phyloP scores from a whole-genome alignment of 2,888 invertebrate species.

The Drosophila paranaensis region DNA sequence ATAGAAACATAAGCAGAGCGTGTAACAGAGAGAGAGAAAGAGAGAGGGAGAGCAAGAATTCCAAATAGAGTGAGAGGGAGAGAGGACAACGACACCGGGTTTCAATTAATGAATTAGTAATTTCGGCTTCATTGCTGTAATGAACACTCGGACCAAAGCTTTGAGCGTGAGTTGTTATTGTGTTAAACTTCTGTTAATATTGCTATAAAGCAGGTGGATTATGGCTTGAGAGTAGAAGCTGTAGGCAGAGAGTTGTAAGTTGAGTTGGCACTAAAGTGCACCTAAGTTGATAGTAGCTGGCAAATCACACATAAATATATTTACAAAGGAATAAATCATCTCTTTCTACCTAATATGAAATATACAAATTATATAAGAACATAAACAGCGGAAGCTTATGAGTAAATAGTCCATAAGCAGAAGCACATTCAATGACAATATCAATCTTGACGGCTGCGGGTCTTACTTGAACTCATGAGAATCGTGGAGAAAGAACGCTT shows the following conservation, averaged over 20 bases:
- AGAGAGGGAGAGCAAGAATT: no score
- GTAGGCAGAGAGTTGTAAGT: not conserved
- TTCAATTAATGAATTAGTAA: slow-evolving; percentile 81
- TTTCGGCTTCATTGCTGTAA: slow-evolving; percentile 69
- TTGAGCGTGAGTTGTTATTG: slow-evolving; percentile 5
- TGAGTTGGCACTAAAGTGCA: not conserved
- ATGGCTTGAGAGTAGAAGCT: not conserved
- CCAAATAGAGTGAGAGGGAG: no score
- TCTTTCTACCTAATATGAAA: no score
- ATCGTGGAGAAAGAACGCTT: not conserved
- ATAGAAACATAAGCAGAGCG: not conserved
- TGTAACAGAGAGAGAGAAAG: not conserved
- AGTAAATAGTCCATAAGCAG: not conserved
- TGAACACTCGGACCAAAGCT: slow-evolving; percentile 55
- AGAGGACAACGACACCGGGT: no score
- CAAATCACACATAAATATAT: not conserved
- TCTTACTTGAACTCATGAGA: not conserved
- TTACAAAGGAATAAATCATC: not conserved
- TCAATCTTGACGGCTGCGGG: no score
- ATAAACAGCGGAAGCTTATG: no score
- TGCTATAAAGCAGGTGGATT: slow-evolving; percentile 31
- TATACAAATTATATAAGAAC: no score
- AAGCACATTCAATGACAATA: not conserved
- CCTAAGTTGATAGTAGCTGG: not conserved
- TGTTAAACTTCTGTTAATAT: slow-evolving; percentile 25